Evolutionary conservation across 1,140 invertebrate species (phyloP).

Genomic region (Hestina assimilis): DNA sequence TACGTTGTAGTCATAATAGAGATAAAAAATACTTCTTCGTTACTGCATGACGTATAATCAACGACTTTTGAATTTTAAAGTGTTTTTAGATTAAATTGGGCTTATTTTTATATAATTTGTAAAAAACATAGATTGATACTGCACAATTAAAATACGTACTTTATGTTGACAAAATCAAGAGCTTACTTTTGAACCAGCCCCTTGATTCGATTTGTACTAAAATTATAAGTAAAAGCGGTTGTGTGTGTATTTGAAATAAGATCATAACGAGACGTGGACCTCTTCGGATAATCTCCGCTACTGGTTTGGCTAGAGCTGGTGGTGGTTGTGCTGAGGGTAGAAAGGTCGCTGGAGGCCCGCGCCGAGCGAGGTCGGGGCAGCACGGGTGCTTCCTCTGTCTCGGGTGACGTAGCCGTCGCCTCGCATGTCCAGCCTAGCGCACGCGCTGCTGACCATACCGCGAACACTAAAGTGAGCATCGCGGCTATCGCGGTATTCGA

Average conservation of each 20-base stretch:
- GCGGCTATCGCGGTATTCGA: constrained; percentile 55
- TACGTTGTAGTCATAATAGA: constrained; percentile 7
- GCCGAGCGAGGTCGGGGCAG: constrained; percentile 78
- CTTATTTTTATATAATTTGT: too few species aligned
- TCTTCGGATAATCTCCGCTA: constrained; percentile 63
- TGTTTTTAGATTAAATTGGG: too few species aligned
- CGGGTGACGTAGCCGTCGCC: constrained; percentile 44
- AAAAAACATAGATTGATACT: too few species aligned
- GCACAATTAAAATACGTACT: too few species aligned
- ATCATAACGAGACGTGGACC: constrained; percentile 48
- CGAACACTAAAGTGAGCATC: constrained; percentile 68
- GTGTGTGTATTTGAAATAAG: constrained; percentile 11
- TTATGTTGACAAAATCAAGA: neutral
- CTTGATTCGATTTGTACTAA: neutral
- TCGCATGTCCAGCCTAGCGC: constrained; percentile 67
- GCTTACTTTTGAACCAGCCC: neutral
- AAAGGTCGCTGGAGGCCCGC: constrained; percentile 79
- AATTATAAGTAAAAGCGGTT: neutral
- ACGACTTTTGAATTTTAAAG: too few species aligned
- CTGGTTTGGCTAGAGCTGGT: constrained; percentile 71
- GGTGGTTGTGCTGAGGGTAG: constrained; percentile 71
- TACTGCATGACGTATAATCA: too few species aligned
- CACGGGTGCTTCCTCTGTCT: constrained; percentile 65
- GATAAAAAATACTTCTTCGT: neutral
- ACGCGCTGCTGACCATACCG: constrained; percentile 66